A percentile compares a stretch with the other conserved stretches of the same genome.
Conservation (phyloP, 2,113 vertebrate genomes). For the Neogale vison region DNA sequence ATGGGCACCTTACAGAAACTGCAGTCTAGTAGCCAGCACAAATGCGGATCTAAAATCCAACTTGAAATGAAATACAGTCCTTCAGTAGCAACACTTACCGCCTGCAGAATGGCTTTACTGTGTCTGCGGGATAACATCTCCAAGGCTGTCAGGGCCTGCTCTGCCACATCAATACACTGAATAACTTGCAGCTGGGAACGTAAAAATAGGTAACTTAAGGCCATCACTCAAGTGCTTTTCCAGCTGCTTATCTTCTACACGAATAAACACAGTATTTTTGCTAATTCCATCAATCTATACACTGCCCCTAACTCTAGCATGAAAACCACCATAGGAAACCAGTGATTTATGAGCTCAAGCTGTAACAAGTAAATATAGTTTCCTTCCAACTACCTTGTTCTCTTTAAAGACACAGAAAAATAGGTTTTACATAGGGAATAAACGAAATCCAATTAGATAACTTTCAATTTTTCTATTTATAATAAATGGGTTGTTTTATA, state of each 20-base stretch:
- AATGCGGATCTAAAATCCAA: neutral
- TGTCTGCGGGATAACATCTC: constrained; percentile 99
- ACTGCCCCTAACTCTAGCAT: neutral
- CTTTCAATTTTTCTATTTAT: neutral
- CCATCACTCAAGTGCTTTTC: neutral
- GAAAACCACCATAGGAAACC: neutral
- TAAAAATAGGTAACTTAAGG: neutral
- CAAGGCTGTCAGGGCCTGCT: constrained; percentile 97
- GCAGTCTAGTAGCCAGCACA: neutral
- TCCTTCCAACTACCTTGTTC: neutral
- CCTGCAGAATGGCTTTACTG: constrained; percentile 99
- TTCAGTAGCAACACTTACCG: constrained; percentile 86
- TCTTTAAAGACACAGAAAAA: neutral
- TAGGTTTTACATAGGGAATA: neutral
- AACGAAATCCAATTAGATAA: neutral
- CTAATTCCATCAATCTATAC: neutral
- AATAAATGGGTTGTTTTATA: neutral
- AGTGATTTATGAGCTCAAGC: neutral
- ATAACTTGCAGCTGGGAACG: constrained; percentile 95
- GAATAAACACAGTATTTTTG: neutral
- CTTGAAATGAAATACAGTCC: neutral
- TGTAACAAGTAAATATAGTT: neutral
- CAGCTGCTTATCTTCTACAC: neutral
- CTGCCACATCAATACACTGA: constrained; percentile 99
- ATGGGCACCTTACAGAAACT: neutral